Percentiles rank a stretch among this genome's conserved stretches.
Evolutionary conservation across 2,888 invertebrate genomes (phyloP).

Genomic region (Eupithecia subfuscata): DNA sequence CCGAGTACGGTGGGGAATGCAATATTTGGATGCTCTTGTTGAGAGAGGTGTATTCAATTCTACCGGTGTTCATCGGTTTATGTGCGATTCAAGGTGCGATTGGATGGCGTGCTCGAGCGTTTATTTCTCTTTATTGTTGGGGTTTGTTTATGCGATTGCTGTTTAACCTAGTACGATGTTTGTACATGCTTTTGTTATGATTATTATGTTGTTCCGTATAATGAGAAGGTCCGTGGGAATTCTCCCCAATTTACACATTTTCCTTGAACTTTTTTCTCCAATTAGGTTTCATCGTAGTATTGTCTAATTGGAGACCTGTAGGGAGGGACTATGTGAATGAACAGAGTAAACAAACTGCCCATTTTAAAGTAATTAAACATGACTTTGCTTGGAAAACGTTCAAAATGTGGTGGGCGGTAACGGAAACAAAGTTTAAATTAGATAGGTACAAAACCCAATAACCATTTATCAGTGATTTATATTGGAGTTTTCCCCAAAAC

Average conservation of each 20-base stretch:
- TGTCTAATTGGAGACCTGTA: conserved; percentile 22
- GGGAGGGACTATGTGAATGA: neutral
- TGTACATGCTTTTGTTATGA: conserved; percentile 82
- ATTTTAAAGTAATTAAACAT: conserved; percentile 40
- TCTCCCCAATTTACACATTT: conserved; percentile 48
- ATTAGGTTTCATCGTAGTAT: conserved; percentile 51
- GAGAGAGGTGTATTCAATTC: conserved; percentile 80
- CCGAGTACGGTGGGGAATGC: conserved; percentile 78
- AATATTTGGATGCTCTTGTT: conserved; percentile 79
- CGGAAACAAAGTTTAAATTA: conserved; percentile 68
- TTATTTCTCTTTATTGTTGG: conserved; percentile 84
- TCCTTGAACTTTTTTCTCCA: conserved; percentile 41
- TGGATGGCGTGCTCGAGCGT: conserved; percentile 83
- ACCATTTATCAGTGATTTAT: conserved; percentile 81
- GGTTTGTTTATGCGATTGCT: conserved; percentile 84
- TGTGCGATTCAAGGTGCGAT: conserved; percentile 84
- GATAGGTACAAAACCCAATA: conserved; percentile 73
- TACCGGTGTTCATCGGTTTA: conserved; percentile 81
- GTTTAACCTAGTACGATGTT: conserved; percentile 83
- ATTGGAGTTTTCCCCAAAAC: conserved; percentile 80
- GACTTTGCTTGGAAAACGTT: conserved; percentile 48
- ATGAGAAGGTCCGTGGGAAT: conserved; percentile 72
- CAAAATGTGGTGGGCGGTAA: conserved; percentile 47
- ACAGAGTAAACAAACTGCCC: conserved; percentile 36
- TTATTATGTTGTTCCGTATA: conserved; percentile 80